These are phyloP conservation scores for Tangachromis dhanisi DNA, from an alignment of 2,113 vertebrate species.

Conservation along the genomic window DNA sequence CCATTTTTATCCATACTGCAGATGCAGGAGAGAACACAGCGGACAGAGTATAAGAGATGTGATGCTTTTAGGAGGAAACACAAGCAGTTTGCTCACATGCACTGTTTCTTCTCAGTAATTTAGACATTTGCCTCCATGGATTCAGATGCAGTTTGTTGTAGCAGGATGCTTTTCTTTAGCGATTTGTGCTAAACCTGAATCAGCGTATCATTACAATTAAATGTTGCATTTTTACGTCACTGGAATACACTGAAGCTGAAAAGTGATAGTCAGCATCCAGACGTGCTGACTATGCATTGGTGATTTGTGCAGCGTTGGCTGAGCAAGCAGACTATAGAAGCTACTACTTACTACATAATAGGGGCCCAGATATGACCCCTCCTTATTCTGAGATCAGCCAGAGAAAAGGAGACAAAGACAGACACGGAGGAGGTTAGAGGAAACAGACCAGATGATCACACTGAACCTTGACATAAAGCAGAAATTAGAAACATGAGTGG, in stretches of 20 bases:
- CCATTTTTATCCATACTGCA: slow-evolving; percentile 94
- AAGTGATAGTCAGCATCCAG: background rate
- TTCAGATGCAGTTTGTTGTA: background rate
- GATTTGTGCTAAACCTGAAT: background rate
- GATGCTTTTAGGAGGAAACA: background rate
- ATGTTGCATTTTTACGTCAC: background rate
- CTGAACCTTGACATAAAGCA: background rate
- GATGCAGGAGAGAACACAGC: background rate
- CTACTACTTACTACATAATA: slow-evolving; percentile 93
- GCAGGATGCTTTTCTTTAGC: background rate
- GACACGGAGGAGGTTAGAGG: slow-evolving; percentile 49
- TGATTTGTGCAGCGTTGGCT: background rate
- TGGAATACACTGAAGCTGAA: background rate
- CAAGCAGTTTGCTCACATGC: background rate
- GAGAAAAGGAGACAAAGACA: slow-evolving; percentile 42
- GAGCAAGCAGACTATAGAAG: slow-evolving; percentile 53
- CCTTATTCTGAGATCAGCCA: slow-evolving; percentile 84
- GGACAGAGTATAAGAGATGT: background rate
- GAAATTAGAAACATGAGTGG: background rate
- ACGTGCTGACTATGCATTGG: background rate
- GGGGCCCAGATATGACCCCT: slow-evolving; percentile 90
- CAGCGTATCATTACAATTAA: background rate
- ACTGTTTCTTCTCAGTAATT: background rate
- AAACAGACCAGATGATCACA: background rate
- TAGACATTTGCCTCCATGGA: background rate